Base-by-base conservation (phyloP, 2,797 vertebrate genomes). In the Neopelma chrysocephalum region DNA sequence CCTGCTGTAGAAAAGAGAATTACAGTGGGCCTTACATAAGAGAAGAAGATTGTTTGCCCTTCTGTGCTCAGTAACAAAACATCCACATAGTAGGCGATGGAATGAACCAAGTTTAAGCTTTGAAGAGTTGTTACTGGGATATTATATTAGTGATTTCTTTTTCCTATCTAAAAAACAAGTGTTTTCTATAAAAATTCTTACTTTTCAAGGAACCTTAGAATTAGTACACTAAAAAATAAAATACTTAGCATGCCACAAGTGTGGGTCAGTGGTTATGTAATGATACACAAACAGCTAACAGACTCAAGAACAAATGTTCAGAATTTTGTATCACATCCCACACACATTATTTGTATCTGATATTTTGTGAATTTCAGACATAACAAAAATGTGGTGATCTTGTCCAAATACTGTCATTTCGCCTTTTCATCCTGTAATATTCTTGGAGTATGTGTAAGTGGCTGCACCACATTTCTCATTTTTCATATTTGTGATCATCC, bases 191-290 rank as follows among this genome's bases (percentile, higher is more conserved):
- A 34, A 84, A 82, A 3, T 51, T n/a, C n/a, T 70, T 75, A 22
- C 18, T 89, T 89, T 78, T 78, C 50, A 58, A 84, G 45, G 45
- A 58, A 85, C 25, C 66, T 78, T 10, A 64, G 66, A 70, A 60
- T 82, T 82, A 38, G 27, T 80, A 22, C 64, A 22, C 81, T 64
- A 22, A 84, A 91, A 89, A 94, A 87, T 90, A 78, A 94, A 83
- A 90, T 78, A 82, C 34, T 64, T 93, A 71, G 64, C 79, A 82
- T 95, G 73, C 87, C 88, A 82, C 65, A 60, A 25, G 1, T 82
- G 79, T 92, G 81, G 90, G 77, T 96, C 89, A 84, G 62, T 82
- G 75, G 82, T 96, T 94, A 83, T 80, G 82, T 89, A 96, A 95
- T 91, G 84, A 56, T 65, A 90, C 72, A 89, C 77, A 94, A 95